Evolutionary conservation across 2,888 invertebrate genomes (phyloP).

Genomic region (Busseola fusca): DNA sequence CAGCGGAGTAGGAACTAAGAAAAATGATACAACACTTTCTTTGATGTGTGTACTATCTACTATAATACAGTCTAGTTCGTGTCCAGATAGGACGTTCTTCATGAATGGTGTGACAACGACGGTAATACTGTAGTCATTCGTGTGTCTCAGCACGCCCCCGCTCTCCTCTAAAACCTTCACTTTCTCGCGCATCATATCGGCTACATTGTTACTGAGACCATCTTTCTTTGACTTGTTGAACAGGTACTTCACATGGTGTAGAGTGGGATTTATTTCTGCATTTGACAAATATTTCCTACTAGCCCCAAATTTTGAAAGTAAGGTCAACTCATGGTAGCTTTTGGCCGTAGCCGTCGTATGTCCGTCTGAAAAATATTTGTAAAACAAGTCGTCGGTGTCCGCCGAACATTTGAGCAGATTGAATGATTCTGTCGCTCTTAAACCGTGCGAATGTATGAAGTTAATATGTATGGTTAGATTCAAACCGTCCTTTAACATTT

Average conservation of each 20-base stretch:
- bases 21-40: slow-evolving; percentile 57
- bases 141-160: slow-evolving; percentile 40
- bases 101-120: slow-evolving; percentile 67
- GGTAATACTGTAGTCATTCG: slow-evolving; percentile 46
- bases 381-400: slow-evolving; percentile 57
- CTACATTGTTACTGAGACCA: background rate
- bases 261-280: slow-evolving; percentile 40
- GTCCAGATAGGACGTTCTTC: slow-evolving; percentile 61
- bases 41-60: slow-evolving; percentile 59
- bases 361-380: slow-evolving; percentile 41
- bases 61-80: slow-evolving; percentile 59
- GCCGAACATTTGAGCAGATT: slow-evolving; percentile 55
- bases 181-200: slow-evolving; percentile 30
- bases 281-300: slow-evolving; percentile 28
- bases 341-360: slow-evolving; percentile 43
- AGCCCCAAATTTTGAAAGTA: slow-evolving; percentile 30
- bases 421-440: slow-evolving; percentile 51
- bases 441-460: slow-evolving; percentile 66
- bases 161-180: slow-evolving; percentile 39
- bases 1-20: slow-evolving; percentile 63
- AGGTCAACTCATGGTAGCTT: slow-evolving; percentile 52
- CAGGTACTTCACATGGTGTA: slow-evolving; percentile 34
- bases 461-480: slow-evolving; percentile 61
- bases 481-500: slow-evolving; percentile 60
- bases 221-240: slow-evolving; percentile 28